Evolutionary conservation across 2,888 invertebrate species (phyloP).

Genomic region (Phaonia tiefii): DNA sequence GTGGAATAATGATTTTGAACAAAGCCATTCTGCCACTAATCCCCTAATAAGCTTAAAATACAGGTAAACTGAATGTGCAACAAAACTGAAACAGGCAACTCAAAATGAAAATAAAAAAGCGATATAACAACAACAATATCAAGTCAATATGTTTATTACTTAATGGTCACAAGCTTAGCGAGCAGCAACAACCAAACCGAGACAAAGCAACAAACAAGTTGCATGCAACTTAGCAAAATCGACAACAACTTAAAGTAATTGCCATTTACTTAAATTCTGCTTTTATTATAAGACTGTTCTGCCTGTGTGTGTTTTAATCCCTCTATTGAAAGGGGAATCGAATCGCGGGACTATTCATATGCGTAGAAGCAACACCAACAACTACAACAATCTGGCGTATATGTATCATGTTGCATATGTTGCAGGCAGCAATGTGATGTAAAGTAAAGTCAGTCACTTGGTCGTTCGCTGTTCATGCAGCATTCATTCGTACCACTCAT

Average conservation of each 20-base stretch:
- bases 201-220: constrained; percentile 52
- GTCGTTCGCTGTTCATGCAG: not conserved
- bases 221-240: constrained; percentile 61
- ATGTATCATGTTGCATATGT: not conserved
- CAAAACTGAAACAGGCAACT: not conserved
- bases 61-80: not conserved
- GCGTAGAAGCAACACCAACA: constrained; percentile 35
- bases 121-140: constrained; percentile 53
- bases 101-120: constrained; percentile 1
- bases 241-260: constrained; percentile 57
- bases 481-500: constrained; percentile 49
- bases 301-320: constrained; percentile 55
- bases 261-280: constrained; percentile 59
- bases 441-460: no score
- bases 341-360: constrained; percentile 20
- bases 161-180: constrained; percentile 54
- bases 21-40: constrained; percentile 36
- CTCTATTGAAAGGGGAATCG: constrained; percentile 32
- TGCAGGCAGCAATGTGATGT: no score
- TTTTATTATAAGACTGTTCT: constrained; percentile 31
- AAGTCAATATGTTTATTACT: constrained; percentile 62
- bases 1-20: constrained; percentile 27
- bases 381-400: not conserved
- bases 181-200: constrained; percentile 14
- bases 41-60: constrained; percentile 29